Evolutionary conservation across 2,888 invertebrate genomes (phyloP).

Genomic region (Euclidia mi): DNA sequence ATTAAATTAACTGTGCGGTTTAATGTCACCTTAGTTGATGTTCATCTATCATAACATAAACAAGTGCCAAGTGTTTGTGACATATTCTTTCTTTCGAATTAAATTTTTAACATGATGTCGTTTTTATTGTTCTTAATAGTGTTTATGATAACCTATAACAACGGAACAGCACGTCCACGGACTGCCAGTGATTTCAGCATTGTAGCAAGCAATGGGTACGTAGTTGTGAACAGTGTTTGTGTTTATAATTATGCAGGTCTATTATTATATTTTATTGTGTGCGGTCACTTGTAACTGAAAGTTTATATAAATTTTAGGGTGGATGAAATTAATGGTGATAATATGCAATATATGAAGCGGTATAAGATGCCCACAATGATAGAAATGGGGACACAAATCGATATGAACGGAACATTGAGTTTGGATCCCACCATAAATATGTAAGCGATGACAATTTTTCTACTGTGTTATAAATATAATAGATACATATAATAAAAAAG

Average conservation of each 20-base stretch:
- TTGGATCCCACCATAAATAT: slow-evolving; percentile 26
- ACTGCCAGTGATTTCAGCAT: slow-evolving; percentile 26
- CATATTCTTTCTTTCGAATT: slow-evolving; percentile 32
- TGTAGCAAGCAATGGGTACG: slow-evolving; percentile 39
- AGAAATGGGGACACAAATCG: slow-evolving; percentile 24
- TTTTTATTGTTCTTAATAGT: slow-evolving; percentile 52
- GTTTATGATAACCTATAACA: slow-evolving; percentile 53
- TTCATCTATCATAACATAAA: slow-evolving; percentile 44
- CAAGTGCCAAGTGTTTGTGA: slow-evolving; percentile 38
- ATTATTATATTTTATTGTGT: background rate
- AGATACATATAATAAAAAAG: no score
- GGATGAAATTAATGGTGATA: slow-evolving; percentile 6
- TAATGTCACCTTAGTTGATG: slow-evolving; percentile 46
- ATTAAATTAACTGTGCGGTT: slow-evolving; percentile 46
- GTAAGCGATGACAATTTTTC: slow-evolving; percentile 42
- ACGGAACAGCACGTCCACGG: slow-evolving; percentile 56
- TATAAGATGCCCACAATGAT: slow-evolving; percentile 44
- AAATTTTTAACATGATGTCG: slow-evolving; percentile 57
- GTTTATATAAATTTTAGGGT: slow-evolving; percentile 27
- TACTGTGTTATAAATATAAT: background rate
- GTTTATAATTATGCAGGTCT: background rate
- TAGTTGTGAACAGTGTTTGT: slow-evolving; percentile 3
- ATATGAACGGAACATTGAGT: slow-evolving; percentile 47
- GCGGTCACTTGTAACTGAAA: background rate
- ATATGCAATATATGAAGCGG: slow-evolving; percentile 27